Base-by-base conservation (phyloP, 2,888 invertebrate species). In the Argynnis bischoffii region DNA sequence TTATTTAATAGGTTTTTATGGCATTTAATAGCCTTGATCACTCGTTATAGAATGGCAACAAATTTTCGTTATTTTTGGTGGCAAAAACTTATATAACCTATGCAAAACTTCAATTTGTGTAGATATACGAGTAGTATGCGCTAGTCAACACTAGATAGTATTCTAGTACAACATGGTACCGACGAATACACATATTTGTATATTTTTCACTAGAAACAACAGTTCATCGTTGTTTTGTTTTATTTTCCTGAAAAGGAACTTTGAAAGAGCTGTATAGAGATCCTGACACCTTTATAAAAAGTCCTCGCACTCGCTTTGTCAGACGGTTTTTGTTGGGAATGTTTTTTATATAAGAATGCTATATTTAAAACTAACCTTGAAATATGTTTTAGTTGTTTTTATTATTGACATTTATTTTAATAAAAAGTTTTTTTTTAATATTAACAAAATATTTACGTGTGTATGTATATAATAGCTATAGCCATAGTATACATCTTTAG, bases 261-360 rank as follows among this genome's bases (percentile, higher is more conserved):
- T 61, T 61, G 61, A 51, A 61, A 51, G 51, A 35, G 53, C 18
- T 61, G 61, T 48, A 59, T 59, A 59, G 59, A 26, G 53, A 51
- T 51, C 51, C 53, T 51, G 61, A 51, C 53, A 61, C 61, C 61
- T 61, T 61, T 61, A 41, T 18, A 61, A 61, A 61, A 53, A 61
- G 61, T 61, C 51, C 53, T 61, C 41, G 51, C 61, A 35, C 61
- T 35, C 61, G 41, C 15, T 53, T 53, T 61, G 41, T 18, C 61
- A 61, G 61, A 61, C 61, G 35, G 61, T 51, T 53, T 61, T 61
- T 51, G 50, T 31, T 50, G 51, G 35, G 16, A 51, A 35, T 35
- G 35, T 61, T 61, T 61, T 61, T 61, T 15, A 16, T 50, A 14
- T 61, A 41, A 4, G 51, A 35, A 51, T 21, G 53, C 35, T 35